Evolutionary conservation across 2,888 invertebrate genomes (phyloP), one percentile per base, ranked within the genome.

Genomic region (Eupithecia dodoneata): DNA sequence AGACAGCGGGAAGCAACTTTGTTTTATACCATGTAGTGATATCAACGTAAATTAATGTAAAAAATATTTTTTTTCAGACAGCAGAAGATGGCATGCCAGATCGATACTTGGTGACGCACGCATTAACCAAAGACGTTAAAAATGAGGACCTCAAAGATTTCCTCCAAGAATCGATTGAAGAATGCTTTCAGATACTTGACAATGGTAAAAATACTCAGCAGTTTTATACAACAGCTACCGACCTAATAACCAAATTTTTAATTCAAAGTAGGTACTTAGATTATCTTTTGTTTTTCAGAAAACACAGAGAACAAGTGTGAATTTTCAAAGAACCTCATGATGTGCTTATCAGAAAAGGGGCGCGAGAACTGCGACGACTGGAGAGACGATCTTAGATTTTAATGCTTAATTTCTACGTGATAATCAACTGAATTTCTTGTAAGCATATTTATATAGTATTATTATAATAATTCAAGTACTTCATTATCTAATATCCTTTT

Each of bases 321-420:
- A 72, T 97, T 96, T 85, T 96, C 97, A 0, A 96, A 96, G 79
- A 96, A 96, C 82, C 90, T 97, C 41, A 88, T 97, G 74, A 95
- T 94, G 80, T 97, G 97, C 84, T 91, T 97, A 83, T 96, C 96
- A 0, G 97, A 97, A 79, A 97, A 96, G 85, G 97, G 97, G n/a
- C 95, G 96, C 86, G 95, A 96, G 4, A 97, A 97, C 86, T 97
- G 97, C 85, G 97, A 97, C 41, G 97, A 97, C 85, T 97, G 97
- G 97, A 96, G 96, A 75, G 95, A 96, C 2, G 90, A 92, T 72
- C 80, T 92, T 45, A 86, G 87, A 66, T 89, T 91, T 81, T 90
- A 85, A 82, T 55, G 52, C 75, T 63, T 72, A 4, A 4, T 41
- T 15, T 18, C 15, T 69, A 10, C 42, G 5, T 45, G 30, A 10